Percentiles rank a stretch among this genome's conserved stretches.
phyloP scores from a whole-genome alignment of 2,113 vertebrate genomes.

The Ctenomys sociabilis region DNA sequence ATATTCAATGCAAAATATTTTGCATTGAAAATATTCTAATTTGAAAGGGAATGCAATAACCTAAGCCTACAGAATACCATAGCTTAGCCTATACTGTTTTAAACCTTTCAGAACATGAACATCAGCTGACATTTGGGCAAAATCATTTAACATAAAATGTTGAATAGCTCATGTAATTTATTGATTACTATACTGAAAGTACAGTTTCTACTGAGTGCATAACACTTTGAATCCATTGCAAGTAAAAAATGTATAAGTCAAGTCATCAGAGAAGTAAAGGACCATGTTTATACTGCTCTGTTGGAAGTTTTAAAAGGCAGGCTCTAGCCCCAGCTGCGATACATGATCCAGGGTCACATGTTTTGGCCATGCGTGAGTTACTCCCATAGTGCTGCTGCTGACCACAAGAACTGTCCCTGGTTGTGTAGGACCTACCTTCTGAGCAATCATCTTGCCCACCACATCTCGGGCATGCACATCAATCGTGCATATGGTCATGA shows the following conservation, averaged over 20 bases:
- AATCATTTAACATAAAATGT: neutral
- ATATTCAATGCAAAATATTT: neutral
- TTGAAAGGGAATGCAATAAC: neutral
- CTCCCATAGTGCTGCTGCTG: neutral
- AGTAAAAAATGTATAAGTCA: neutral
- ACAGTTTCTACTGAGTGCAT: neutral
- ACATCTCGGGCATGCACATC: conserved; percentile 97
- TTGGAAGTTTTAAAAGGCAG: neutral
- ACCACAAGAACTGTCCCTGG: neutral
- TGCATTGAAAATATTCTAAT: neutral
- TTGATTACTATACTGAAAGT: neutral
- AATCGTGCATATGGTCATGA: conserved; percentile 98
- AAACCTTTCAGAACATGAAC: neutral
- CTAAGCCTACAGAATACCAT: neutral
- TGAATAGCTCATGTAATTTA: neutral
- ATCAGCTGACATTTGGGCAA: neutral
- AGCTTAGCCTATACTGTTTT: neutral
- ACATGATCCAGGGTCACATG: neutral
- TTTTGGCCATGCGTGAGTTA: neutral
- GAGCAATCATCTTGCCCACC: conserved; percentile 94
- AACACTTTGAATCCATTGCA: neutral
- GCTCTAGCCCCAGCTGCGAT: neutral
- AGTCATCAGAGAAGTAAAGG: neutral
- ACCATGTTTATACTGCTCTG: neutral
- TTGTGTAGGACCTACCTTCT: conserved; percentile 89